Evolutionary conservation across 1,140 invertebrate species (phyloP), one percentile per base, ranked within the genome.

Genomic region (Mercenaria mercenaria): DNA sequence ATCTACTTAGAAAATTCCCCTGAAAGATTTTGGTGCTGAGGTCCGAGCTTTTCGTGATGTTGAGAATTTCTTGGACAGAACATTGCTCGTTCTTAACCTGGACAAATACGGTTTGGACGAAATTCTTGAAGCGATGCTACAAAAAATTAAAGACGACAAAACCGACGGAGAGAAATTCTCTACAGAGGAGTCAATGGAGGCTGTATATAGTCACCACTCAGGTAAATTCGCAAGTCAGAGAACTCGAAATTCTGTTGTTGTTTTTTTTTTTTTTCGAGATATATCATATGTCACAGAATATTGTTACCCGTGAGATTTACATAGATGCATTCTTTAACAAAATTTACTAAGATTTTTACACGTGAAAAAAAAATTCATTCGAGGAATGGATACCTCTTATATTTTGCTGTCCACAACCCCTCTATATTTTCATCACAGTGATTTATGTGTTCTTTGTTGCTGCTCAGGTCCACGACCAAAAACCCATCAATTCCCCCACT

Each of bases 11-110:
- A 96, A 96, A 93, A 95, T 97, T 89, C 97, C 97, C 32, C 96
- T 97, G 96, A 97, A 97, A 93, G 97, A 97, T 93, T 97, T 97
- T 94, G 96, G 96, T 13, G 96, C 96, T 4, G 97, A 97, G 94
- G 96, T 97, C 39, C 93, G 97, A 77, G 97, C 97, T 37, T 96
- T 96, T 18, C 95, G 97, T 96, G 97, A 97, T 92, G 97, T 97
- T 61, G 97, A 97, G 84, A 96, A 97, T 90, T 97, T 97, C 92
- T 93, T 97, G 29, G 96, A 96, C 79, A 96, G 97, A 89, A 97
- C 97, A 37, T 96, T 97, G 34, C 94, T 97, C 26, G 94, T 97
- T 41, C 93, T 97, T 37, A 96, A 97, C 92, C 94, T 97, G 0
- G 95, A 96, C 18, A 96, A 97, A 88, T 96, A 96, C n/a, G 96